Evolutionary conservation across 64 coral and sea anemone species (phyloP).

Genomic region (Montipora efflorescens): DNA sequence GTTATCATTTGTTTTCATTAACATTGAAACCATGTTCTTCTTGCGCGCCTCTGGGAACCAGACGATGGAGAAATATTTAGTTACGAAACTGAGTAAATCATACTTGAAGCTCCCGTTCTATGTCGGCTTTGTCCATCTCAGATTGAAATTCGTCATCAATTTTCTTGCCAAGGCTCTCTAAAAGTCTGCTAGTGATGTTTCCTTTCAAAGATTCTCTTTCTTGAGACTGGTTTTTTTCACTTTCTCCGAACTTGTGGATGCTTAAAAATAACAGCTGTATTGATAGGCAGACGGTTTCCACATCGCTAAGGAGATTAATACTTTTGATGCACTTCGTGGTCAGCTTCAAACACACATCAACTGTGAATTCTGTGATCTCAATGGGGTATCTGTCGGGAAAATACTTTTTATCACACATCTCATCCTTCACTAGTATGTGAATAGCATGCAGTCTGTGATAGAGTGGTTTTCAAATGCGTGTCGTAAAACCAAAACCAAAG

Average conservation of each 20-base stretch:
- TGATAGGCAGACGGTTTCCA: neutral
- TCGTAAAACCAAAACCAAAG: no score
- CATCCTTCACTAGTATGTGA: neutral
- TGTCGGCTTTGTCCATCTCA: neutral
- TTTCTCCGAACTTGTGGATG: neutral
- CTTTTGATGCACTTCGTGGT: neutral
- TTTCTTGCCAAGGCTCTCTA: neutral
- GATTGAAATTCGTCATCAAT: neutral
- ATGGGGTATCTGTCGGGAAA: neutral
- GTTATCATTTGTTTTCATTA: no score
- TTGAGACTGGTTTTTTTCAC: neutral
- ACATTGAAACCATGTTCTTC: no score
- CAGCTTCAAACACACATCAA: neutral
- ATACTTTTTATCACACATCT: neutral
- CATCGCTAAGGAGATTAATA: neutral
- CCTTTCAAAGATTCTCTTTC: neutral
- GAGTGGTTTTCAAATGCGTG: no score
- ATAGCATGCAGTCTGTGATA: no score
- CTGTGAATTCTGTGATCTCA: neutral
- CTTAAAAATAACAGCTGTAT: slow-evolving; percentile 3
- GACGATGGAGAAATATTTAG: neutral
- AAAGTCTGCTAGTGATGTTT: neutral
- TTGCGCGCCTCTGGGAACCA: neutral
- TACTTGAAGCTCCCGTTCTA: neutral
- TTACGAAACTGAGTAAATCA: neutral